phyloP scores from a whole-genome alignment of 2,888 invertebrate species.

The Abscondita cerata region DNA sequence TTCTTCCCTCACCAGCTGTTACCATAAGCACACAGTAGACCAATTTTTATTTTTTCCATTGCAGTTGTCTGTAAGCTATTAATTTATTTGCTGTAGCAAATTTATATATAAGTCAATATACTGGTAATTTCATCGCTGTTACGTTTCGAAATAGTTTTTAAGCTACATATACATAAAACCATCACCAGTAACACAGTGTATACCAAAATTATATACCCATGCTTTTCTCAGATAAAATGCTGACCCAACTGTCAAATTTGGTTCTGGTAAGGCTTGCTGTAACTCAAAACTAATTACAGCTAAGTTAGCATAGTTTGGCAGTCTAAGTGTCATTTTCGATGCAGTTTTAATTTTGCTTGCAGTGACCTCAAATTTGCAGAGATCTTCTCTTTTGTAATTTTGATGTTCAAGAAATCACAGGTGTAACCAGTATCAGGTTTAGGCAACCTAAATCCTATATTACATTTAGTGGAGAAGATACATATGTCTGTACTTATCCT shows the following conservation, averaged over 20 bases:
- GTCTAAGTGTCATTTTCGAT: not conserved
- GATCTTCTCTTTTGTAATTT: not conserved
- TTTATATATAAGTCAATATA: slow-evolving; percentile 28
- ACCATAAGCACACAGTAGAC: slow-evolving; percentile 28
- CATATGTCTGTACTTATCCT: not conserved
- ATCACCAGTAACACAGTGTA: slow-evolving; percentile 35
- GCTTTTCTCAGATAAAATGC: slow-evolving; percentile 38
- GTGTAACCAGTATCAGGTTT: no score
- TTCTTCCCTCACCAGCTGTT: slow-evolving; percentile 21
- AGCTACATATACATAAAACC: slow-evolving; percentile 35
- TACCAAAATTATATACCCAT: slow-evolving; percentile 39
- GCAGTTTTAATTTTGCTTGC: not conserved
- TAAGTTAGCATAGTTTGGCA: not conserved
- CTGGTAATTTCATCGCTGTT: slow-evolving; percentile 34
- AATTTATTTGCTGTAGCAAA: slow-evolving; percentile 20
- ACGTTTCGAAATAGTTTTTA: slow-evolving; percentile 32
- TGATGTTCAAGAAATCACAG: not conserved
- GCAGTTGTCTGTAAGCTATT: slow-evolving; percentile 32
- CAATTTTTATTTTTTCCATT: slow-evolving; percentile 34
- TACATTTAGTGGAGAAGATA: not conserved
- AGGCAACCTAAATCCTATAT: not conserved
- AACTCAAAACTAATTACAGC: not conserved
- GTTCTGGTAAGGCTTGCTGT: slow-evolving; percentile 19
- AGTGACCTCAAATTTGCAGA: not conserved
- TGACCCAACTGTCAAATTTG: slow-evolving; percentile 29